Evolutionary conservation across 2,888 invertebrate species (phyloP).

Genomic region (Saturnia pavonia): DNA sequence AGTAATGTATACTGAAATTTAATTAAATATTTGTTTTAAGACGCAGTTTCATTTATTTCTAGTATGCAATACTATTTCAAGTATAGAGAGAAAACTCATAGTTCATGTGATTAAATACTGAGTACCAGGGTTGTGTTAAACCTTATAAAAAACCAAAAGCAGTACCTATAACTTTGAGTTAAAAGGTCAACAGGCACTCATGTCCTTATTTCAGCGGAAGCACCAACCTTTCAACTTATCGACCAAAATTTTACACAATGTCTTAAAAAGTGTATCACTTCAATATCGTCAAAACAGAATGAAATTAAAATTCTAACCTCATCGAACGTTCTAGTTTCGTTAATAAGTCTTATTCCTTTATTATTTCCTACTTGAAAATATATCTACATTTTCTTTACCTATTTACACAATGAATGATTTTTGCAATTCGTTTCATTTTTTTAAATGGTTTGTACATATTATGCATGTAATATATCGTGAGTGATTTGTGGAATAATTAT

Average conservation of each 20-base stretch:
- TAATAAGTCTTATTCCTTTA: too few species aligned
- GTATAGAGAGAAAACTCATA: background rate
- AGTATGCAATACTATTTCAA: background rate
- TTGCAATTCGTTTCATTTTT: too few species aligned
- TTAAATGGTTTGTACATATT: too few species aligned
- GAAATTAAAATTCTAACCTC: background rate
- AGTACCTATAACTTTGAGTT: conserved; percentile 10
- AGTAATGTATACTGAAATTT: background rate
- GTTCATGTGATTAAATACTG: background rate
- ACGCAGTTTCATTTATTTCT: background rate
- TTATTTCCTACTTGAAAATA: too few species aligned
- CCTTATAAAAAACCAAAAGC: background rate
- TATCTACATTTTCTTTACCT: too few species aligned
- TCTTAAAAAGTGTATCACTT: conserved; percentile 30
- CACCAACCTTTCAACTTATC: conserved; percentile 34
- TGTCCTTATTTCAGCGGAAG: conserved; percentile 19
- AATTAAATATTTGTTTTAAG: conserved; percentile 1
- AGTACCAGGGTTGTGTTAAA: background rate
- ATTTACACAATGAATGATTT: too few species aligned
- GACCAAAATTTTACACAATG: conserved; percentile 48
- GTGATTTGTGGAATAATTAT: too few species aligned
- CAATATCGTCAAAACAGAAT: background rate
- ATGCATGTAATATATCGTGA: too few species aligned
- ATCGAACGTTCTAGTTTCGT: background rate
- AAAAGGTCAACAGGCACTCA: conserved; percentile 34